A percentile compares a stretch with the other conserved stretches of the same genome.
Conservation (phyloP, 1,140 invertebrate genomes). For the Antheraea mylitta region DNA sequence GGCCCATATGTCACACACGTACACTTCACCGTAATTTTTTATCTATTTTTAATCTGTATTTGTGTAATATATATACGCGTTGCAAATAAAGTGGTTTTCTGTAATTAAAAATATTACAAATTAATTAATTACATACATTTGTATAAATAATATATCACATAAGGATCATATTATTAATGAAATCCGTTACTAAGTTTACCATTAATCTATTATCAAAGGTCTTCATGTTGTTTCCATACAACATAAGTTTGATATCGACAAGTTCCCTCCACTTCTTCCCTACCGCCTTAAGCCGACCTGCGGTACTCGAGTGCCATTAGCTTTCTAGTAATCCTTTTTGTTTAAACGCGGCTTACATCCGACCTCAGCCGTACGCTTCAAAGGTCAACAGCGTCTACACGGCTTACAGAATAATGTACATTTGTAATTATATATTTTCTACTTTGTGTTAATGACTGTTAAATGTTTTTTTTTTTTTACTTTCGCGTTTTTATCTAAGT, state of each 20-base stretch:
- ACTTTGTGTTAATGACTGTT: neutral
- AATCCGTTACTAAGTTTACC: neutral
- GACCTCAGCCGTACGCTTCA: slow-evolving; percentile 1
- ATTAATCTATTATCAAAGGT: slow-evolving; percentile 1
- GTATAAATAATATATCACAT: no score
- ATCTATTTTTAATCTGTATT: no score
- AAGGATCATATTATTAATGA: neutral
- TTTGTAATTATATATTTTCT: neutral
- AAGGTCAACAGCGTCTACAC: neutral
- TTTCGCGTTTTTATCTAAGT: no score
- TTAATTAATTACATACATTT: no score
- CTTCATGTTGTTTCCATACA: neutral
- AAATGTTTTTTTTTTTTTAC: no score
- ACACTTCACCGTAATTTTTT: no score
- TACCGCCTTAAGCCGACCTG: neutral
- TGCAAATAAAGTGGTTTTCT: no score
- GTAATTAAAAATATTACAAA: no score
- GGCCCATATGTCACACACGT: no score
- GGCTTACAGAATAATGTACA: neutral
- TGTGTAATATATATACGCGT: no score
- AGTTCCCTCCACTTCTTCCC: neutral
- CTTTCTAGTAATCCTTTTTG: slow-evolving; percentile 5
- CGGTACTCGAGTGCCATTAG: slow-evolving; percentile 6
- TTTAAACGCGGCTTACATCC: slow-evolving; percentile 10
- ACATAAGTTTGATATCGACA: neutral